A percentile compares a stretch with the other conserved stretches of the same genome.
Evolutionary conservation across 64 coral and sea anemone genomes (phyloP).

Genomic region (Montipora foliosa): DNA sequence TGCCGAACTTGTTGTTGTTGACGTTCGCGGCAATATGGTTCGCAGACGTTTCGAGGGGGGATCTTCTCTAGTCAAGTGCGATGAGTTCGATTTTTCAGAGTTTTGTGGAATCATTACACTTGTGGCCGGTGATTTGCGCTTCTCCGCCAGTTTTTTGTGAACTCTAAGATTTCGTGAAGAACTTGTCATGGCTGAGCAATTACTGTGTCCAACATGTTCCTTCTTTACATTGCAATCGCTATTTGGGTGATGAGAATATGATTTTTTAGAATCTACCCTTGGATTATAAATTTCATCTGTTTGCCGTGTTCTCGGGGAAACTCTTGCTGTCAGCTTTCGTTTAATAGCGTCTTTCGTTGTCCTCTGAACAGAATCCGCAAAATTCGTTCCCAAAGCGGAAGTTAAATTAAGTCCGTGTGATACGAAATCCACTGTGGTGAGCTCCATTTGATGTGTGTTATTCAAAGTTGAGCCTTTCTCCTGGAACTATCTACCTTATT

Average conservation of each 20-base stretch:
- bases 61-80: background rate
- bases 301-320: conserved; percentile 65
- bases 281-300: background rate
- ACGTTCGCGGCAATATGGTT: conserved; percentile 25
- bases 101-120: conserved; percentile 17
- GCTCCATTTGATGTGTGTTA: conserved; percentile 12
- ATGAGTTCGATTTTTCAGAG: background rate
- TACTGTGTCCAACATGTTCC: background rate
- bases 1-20: background rate
- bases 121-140: conserved; percentile 25
- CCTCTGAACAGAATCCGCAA: background rate
- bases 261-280: background rate
- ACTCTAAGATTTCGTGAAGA: background rate
- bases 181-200: background rate
- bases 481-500: background rate
- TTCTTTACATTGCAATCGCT: background rate
- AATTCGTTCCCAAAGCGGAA: conserved; percentile 26
- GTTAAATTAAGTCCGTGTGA: background rate
- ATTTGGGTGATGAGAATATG: background rate
- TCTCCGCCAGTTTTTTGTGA: conserved; percentile 13
- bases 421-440: background rate
- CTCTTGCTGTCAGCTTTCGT: conserved; percentile 59
- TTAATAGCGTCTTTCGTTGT: conserved; percentile 41
- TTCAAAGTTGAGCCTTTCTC: background rate
- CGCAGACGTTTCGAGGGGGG: background rate